Evolutionary conservation across 30 jellyfish, hydroid and myxozoan genomes (phyloP).

Genomic region (Nemopilema nomurai): DNA sequence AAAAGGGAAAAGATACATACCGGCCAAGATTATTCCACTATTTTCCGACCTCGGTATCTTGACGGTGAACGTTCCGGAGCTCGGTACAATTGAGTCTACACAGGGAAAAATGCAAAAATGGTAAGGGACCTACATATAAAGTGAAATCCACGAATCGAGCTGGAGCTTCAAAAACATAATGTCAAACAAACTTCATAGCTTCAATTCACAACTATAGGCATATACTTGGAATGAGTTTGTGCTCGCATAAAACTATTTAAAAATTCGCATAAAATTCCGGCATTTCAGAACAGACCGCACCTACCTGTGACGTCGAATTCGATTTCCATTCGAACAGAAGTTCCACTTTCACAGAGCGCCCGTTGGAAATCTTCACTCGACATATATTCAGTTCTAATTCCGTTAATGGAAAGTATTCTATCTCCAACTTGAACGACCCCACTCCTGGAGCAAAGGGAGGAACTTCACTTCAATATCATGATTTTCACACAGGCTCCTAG

Average conservation of each 20-base stretch:
- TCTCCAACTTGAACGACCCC: constrained; percentile 79
- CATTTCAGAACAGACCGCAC: no score
- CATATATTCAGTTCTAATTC: constrained; percentile 75
- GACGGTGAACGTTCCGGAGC: constrained; percentile 67
- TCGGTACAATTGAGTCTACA: constrained; percentile 67
- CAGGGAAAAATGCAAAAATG: neutral
- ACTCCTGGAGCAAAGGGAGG: constrained; percentile 40
- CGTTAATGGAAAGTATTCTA: constrained; percentile 69
- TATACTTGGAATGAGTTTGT: neutral
- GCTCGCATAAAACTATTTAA: neutral
- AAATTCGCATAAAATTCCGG: no score
- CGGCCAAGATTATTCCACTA: constrained; percentile 69
- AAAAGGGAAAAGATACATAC: constrained; percentile 2
- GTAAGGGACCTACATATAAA: no score
- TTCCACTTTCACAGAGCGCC: constrained; percentile 49
- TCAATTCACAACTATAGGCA: no score
- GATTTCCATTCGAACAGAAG: constrained; percentile 61
- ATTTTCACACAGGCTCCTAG: no score
- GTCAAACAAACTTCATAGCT: neutral
- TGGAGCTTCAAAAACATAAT: neutral
- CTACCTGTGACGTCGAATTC: constrained; percentile 81
- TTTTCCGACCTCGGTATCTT: constrained; percentile 66
- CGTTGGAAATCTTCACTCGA: constrained; percentile 58
- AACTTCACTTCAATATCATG: no score
- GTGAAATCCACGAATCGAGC: neutral